phyloP scores from a whole-genome alignment of 2,113 vertebrate genomes.

The Pelobates fuscus region DNA sequence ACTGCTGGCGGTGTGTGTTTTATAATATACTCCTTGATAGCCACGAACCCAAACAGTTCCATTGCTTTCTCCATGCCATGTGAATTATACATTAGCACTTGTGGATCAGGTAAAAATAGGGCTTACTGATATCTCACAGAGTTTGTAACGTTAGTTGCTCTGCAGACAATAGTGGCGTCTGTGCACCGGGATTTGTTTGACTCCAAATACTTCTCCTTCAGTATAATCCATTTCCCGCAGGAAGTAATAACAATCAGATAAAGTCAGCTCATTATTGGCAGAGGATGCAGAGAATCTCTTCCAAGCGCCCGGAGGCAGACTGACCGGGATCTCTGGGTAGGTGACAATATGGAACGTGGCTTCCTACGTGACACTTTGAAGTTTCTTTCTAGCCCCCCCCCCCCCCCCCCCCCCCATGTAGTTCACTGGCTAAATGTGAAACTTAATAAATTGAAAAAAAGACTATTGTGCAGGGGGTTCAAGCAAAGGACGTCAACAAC shows the following conservation, averaged over 20 bases:
- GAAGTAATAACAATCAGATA: conserved; percentile 47
- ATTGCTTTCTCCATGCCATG: too few relatives aligned
- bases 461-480: neutral
- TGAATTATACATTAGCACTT: too few relatives aligned
- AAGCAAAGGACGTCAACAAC: neutral
- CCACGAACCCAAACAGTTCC: too few relatives aligned
- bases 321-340: conserved; percentile 11
- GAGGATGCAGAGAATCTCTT: conserved; percentile 3
- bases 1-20: too few relatives aligned
- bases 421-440: neutral
- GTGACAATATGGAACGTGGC: conserved; percentile 1
- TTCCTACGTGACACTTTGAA: conserved; percentile 21
- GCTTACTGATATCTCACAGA: too few relatives aligned
- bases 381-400: neutral
- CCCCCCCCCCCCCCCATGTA: neutral
- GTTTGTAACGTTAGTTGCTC: neutral
- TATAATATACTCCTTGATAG: too few relatives aligned
- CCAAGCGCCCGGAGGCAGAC: conserved; percentile 38
- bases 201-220: conserved; percentile 35
- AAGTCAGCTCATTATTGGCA: conserved; percentile 3
- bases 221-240: conserved; percentile 39
- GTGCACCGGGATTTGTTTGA: conserved; percentile 1
- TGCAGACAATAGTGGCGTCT: conserved; percentile 44
- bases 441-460: neutral
- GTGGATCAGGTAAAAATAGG: too few relatives aligned